phyloP scores from a whole-genome alignment of 2,113 vertebrate species.

The Sarotherodon lohbergeri region DNA sequence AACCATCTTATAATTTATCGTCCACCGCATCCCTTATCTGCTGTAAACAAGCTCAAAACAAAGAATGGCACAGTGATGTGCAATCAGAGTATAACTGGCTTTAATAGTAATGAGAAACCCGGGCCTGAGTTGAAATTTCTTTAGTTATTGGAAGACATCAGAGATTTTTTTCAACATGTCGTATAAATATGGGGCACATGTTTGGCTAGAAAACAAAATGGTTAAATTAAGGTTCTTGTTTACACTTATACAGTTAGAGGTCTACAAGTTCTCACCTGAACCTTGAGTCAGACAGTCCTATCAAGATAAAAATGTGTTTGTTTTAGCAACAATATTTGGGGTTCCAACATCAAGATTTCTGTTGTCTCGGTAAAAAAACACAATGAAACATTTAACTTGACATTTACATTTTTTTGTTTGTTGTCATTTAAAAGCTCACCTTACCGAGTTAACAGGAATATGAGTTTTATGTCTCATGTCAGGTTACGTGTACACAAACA shows the following conservation, averaged over 20 bases:
- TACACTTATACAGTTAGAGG: background rate
- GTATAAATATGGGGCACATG: background rate
- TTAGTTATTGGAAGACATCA: background rate
- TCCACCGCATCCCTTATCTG: rapidly evolving
- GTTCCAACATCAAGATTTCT: background rate
- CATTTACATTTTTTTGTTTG: background rate
- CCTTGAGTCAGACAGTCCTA: background rate
- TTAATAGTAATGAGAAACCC: background rate
- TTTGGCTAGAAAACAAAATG: background rate
- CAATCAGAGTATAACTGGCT: background rate
- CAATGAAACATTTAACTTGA: background rate
- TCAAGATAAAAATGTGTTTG: background rate
- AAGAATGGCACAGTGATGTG: background rate
- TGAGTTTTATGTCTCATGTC: background rate
- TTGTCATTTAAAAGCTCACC: background rate
- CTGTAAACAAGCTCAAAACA: background rate
- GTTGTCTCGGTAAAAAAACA: background rate
- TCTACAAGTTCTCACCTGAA: background rate
- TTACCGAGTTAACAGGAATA: background rate
- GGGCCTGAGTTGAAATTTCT: background rate
- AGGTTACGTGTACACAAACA: background rate
- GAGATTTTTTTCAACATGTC: background rate
- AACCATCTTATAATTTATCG: background rate
- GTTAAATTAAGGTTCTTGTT: background rate
- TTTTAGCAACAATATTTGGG: background rate